These are phyloP conservation scores for Thinocorus orbignyianus DNA, from an alignment of 2,113 vertebrate species.

Conservation along the genomic window DNA sequence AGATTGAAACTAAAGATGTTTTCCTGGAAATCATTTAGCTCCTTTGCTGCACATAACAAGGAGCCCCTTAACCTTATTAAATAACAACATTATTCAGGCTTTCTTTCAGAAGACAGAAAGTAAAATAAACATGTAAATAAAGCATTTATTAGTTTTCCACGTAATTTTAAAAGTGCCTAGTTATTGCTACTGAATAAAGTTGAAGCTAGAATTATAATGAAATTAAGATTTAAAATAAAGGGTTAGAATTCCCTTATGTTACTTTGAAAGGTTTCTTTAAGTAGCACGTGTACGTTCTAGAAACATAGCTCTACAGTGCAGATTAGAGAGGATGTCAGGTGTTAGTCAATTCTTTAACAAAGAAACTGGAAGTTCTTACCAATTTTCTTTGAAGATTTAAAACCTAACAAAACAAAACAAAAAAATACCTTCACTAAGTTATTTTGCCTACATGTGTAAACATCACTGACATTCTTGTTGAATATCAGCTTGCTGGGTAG, in stretches of 20 bases:
- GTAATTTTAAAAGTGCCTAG: not conserved
- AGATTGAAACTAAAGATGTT: not conserved
- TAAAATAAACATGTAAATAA: not conserved
- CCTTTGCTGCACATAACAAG: not conserved
- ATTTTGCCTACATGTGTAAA: not conserved
- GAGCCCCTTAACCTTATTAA: not conserved
- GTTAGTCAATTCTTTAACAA: not conserved
- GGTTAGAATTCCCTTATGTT: not conserved
- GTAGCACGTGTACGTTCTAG: not conserved
- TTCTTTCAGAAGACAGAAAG: not conserved
- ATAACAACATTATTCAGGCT: not conserved
- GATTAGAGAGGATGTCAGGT: not conserved
- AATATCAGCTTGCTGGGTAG: not conserved
- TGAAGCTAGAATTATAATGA: not conserved
- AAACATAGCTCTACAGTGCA: not conserved
- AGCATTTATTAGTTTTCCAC: not conserved
- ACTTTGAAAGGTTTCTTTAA: not conserved
- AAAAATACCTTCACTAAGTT: not conserved
- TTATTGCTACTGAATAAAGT: not conserved
- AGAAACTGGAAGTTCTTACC: not conserved
- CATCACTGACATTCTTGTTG: not conserved
- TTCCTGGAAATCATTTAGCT: not conserved
- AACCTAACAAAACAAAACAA: slow-evolving; percentile 18
- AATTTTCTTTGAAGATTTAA: slow-evolving; percentile 44
- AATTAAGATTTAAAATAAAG: not conserved